Evolutionary conservation across 2,888 invertebrate genomes (phyloP).

Genomic region (Habrosyne pyritoides): DNA sequence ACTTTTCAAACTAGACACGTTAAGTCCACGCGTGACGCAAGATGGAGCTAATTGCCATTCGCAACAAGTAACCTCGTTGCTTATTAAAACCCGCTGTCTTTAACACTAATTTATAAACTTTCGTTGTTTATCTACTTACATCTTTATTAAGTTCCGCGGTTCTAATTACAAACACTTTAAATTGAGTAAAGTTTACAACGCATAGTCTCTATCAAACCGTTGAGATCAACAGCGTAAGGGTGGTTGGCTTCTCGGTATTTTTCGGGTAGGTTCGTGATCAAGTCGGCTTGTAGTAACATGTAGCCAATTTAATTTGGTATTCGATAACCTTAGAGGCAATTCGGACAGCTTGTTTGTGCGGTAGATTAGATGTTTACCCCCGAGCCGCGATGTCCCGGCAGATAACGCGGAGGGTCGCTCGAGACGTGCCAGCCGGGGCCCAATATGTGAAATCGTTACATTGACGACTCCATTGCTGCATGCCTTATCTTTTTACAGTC

Average conservation of each 20-base stretch:
- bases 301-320: slow-evolving; percentile 74
- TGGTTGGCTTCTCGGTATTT: slow-evolving; percentile 21
- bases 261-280: slow-evolving; percentile 38
- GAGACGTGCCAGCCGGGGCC: slow-evolving; percentile 63
- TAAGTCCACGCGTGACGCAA: slow-evolving; percentile 80
- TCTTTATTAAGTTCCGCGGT: slow-evolving; percentile 12
- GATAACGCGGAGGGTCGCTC: slow-evolving; percentile 63
- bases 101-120: slow-evolving; percentile 71
- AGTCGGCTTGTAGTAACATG: slow-evolving; percentile 51
- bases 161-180: slow-evolving; percentile 5
- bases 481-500: slow-evolving; percentile 63
- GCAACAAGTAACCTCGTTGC: slow-evolving; percentile 65
- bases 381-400: slow-evolving; percentile 68
- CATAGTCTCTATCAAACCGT: background rate
- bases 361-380: slow-evolving; percentile 74
- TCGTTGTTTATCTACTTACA: slow-evolving; percentile 38
- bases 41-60: slow-evolving; percentile 74
- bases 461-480: slow-evolving; percentile 65
- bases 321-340: slow-evolving; percentile 74
- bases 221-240: background rate
- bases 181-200: slow-evolving; percentile 4
- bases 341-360: slow-evolving; percentile 70
- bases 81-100: slow-evolving; percentile 72
- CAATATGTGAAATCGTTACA: slow-evolving; percentile 65
- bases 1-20: slow-evolving; percentile 82